Percentiles rank a stretch among this genome's conserved stretches.
Conservation (phyloP, 53 echinoderm and acorn worm species). For the Echinarachnius parma region DNA sequence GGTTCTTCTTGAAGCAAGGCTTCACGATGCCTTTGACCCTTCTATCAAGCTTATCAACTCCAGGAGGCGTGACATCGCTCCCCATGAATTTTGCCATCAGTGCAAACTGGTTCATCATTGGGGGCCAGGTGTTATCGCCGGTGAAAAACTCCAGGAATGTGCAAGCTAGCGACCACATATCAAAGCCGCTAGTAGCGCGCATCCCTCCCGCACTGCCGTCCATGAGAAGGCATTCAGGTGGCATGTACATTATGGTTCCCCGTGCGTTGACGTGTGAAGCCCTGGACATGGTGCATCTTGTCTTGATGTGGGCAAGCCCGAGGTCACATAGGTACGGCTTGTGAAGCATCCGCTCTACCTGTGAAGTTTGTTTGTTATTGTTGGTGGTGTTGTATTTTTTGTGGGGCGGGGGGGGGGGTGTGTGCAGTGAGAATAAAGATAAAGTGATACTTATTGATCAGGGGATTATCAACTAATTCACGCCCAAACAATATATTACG, state of each 20-base stretch:
- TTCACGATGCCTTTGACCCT: constrained; percentile 1
- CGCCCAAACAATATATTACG: no score
- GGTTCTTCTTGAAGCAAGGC: constrained; percentile 19
- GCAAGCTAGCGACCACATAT: constrained; percentile 20
- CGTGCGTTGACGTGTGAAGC: neutral
- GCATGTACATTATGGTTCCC: constrained; percentile 15
- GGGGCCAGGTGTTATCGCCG: constrained; percentile 1
- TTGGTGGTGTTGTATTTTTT: no score
- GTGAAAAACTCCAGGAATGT: constrained; percentile 15
- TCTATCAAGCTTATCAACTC: constrained; percentile 4
- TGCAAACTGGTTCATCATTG: neutral
- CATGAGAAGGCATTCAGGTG: neutral
- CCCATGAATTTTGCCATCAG: constrained; percentile 23
- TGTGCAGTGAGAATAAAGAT: no score
- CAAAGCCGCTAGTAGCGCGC: constrained; percentile 2
- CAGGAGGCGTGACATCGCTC: neutral
- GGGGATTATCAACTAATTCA: no score
- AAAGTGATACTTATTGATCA: no score
- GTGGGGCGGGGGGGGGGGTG: no score
- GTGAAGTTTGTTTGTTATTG: no score
- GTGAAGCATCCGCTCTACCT: constrained; percentile 1
- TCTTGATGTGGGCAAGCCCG: constrained; percentile 42
- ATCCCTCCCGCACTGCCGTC: neutral
- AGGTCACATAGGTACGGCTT: constrained; percentile 37
- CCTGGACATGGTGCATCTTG: constrained; percentile 14